Evolutionary conservation across 2,888 invertebrate species (phyloP), one percentile per base, ranked within the genome.

Genomic region (Selenia dentaria): DNA sequence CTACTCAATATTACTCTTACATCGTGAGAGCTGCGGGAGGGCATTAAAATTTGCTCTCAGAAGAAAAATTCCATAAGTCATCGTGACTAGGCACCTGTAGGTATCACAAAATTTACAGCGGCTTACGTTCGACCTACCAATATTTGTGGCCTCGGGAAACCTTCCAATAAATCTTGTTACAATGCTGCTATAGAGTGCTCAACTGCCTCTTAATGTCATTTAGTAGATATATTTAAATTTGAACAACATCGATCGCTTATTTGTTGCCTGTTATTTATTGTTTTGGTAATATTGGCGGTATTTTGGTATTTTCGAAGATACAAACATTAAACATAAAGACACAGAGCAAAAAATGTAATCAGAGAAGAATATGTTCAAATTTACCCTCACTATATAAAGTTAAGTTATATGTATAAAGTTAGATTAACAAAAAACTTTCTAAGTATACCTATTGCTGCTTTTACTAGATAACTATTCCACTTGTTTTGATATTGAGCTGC

Each of bases 131-230:
- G 29, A 52, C 42, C 51, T 51, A 39, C 49, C 42, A 48, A 54
- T 52, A 52, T 49, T 56, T 50, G 56, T 39, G 54, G 54, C 47
- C 40, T 28, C 35, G 37, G 45, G 40, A 42, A 50, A 50, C 56
- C 52, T 44, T 52, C 43, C 50, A 52, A 59, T 59, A 59, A 59
- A 59, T 59, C 56, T 49, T 53, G 41, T 46, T 51, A 54, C 41
- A 54, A 52, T 52, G 48, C 50, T 46, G 50, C 36, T 46, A 22
- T 8, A 46, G 41, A 46, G 41, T 56, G 48, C 39, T 56, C 54
- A 46, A 56, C 42, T 56, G 48, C 41, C 44, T 38, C 46, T 36
- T 50, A 47, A 33, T 46, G 51, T 43, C 52, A 45, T 42, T 22
- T 8, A 22, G 6, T 22, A 22, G 22, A 10, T 48, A 43, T 39